These are phyloP conservation scores for Trichonephila inaurata DNA, from an alignment of 1,140 invertebrate species.

Conservation along the genomic window DNA sequence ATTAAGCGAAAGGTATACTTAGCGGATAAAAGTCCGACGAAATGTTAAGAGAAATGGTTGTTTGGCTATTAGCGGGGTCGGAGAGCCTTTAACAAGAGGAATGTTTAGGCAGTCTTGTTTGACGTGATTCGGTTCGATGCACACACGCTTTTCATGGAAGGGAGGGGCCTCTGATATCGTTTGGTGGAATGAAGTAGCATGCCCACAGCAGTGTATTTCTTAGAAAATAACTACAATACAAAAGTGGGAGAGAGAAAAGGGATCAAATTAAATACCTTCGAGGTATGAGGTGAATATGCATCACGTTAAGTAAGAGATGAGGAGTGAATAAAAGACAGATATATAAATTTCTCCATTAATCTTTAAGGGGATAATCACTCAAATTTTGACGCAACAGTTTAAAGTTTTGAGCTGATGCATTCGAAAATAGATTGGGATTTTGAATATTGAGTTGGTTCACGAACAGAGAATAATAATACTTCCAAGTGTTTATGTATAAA, in stretches of 20 bases:
- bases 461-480: no score
- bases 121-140: conserved; percentile 10
- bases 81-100: conserved; percentile 8
- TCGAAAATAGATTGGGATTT: no score
- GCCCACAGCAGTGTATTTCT: neutral
- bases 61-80: conserved; percentile 48
- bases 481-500: no score
- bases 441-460: neutral
- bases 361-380: neutral
- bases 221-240: no score
- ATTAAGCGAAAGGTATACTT: conserved; percentile 69
- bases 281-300: conserved; percentile 2
- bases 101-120: neutral
- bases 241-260: neutral
- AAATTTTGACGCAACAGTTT: neutral
- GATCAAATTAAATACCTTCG: neutral
- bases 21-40: conserved; percentile 42
- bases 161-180: conserved; percentile 6
- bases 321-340: neutral
- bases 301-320: neutral
- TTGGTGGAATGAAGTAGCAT: conserved; percentile 30
- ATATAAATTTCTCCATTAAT: neutral
- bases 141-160: conserved; percentile 8
- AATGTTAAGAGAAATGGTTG: conserved; percentile 45
- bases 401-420: no score